Evolutionary conservation across 2,113 vertebrate species (phyloP), one percentile per base, ranked within the genome.

Genomic region (Microtus oregoni): DNA sequence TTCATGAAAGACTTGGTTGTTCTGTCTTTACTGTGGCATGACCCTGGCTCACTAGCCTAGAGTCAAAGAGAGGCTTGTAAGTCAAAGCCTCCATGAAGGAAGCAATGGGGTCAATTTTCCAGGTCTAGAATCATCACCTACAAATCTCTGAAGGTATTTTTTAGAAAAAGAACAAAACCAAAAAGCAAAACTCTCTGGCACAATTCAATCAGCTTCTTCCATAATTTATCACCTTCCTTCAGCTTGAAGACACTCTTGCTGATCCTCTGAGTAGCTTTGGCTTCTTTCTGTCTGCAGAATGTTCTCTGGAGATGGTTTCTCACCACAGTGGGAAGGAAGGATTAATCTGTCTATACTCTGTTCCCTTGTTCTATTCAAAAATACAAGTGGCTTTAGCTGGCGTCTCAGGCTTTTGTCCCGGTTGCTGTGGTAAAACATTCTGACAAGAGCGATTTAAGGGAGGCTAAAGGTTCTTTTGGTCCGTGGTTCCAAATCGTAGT

Each of bases 141-240:
- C 92, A 90, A 96, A 93, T 95, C 89, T 96, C 70, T 96, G 58
- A 63, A 96, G 86, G 38, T 30, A 22, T 89, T 95, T 95, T 89
- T 41, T 32, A 15, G 72, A 28, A 15, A 77, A 77, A 86, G 70
- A 73, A 73, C 70, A 73, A 73, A 73, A 73, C n/a, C 70, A 85
- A 92, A 96, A 68, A 55, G 13, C 47, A 55, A 79, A 86, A 50
- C 65, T 95, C 70, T 81, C 77, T 55, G 65, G 81, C 30, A 41
- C 63, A 38, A 58, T 86, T 91, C 52, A 73, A 1, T 92, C 77
- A 50, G 44, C 38, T 91, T 30, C n/a, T 90, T 89, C 86, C 44
- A 89, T 72, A 89, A 47, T 96, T 89, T 68, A 55, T 92, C 72
- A 89, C 85, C 72, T 50, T 26, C 68, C 52, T 96, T 72, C 67